Evolutionary conservation across 2,888 invertebrate genomes (phyloP), one percentile per base, ranked within the genome.

Genomic region (Tipula vernalis): DNA sequence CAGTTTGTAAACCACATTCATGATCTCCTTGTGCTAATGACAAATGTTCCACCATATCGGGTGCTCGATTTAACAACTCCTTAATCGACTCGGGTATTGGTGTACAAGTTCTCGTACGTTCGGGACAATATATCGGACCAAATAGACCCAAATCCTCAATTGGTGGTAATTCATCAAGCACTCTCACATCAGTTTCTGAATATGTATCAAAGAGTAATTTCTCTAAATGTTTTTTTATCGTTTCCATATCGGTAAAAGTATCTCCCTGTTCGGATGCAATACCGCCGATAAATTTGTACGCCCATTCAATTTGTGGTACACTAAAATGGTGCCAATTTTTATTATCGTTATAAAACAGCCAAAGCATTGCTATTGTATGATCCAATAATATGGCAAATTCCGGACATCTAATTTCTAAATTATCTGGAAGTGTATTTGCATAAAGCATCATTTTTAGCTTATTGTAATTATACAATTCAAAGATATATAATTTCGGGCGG

Each of bases 311-410:
- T 86, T 89, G 88, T 36, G 57, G 28, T 36, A 88, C 86, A 10
- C 86, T 85, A 44, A 89, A 87, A 12, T 85, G 12, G 4, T 86
- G 57, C 12, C 83, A 39, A 13, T 86, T n/a, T 44, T 86, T 86
- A 0, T 36, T n/a, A 3, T 51, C 8, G 2, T 88, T 88, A 87
- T 88, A 89, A 8, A 88, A 85, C 6, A 87, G 84, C 88, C 89
- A 89, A 1, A 89, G 86, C 8, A 89, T 87, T 8, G 89, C 89
- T 2, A 89, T 86, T 15, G 87, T 85, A 86, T 89, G 89, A 87
- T 89, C 89, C 15, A 89, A 85, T 4, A 89, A 83, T 39, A 88
- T 86, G 87, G 88, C 86, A 85, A 88, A 89, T 2, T 87, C 87
- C 3, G 89, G 89, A 87, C 89, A 89, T 84, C 86, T 57, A 6